phyloP scores from a whole-genome alignment of 2,797 vertebrate genomes.

The Pseudomugil gertrudae region DNA sequence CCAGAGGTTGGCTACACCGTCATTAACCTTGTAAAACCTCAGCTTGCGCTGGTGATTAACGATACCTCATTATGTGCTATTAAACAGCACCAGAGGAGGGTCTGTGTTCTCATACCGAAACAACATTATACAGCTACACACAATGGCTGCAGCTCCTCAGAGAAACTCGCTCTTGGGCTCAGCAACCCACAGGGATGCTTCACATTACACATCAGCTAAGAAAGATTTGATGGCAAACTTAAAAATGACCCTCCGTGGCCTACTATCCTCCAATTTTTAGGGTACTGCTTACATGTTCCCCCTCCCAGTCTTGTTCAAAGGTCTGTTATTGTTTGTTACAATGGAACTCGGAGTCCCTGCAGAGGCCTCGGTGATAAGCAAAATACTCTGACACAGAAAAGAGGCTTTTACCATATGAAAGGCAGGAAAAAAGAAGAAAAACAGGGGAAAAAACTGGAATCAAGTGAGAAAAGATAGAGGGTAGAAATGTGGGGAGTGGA shows the following conservation, averaged over 20 bases:
- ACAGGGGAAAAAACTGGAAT: slow-evolving; percentile 34
- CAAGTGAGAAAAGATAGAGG: slow-evolving; percentile 57
- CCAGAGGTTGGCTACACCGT: slow-evolving; percentile 54
- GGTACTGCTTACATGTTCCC: slow-evolving; percentile 58
- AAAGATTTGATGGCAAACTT: slow-evolving; percentile 31
- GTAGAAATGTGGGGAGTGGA: slow-evolving; percentile 24
- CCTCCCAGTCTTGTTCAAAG: slow-evolving; percentile 65
- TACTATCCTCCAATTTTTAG: slow-evolving; percentile 55
- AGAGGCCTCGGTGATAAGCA: slow-evolving; percentile 64
- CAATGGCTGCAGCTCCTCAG: slow-evolving; percentile 15
- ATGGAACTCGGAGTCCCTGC: slow-evolving; percentile 60
- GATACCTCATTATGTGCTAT: slow-evolving; percentile 70
- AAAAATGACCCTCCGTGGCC: slow-evolving; percentile 52
- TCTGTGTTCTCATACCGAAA: slow-evolving; percentile 41
- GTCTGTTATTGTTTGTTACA: slow-evolving; percentile 71
- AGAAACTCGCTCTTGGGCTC: slow-evolving; percentile 25
- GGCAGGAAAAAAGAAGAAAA: slow-evolving; percentile 33
- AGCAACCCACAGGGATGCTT: slow-evolving; percentile 7
- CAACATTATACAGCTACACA: slow-evolving; percentile 27
- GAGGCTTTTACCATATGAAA: slow-evolving; percentile 74
- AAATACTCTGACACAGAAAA: slow-evolving; percentile 63
- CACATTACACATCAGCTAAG: slow-evolving; percentile 15
- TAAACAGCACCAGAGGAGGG: slow-evolving; percentile 56
- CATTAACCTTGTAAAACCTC: slow-evolving; percentile 80
- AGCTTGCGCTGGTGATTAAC: slow-evolving; percentile 74